A percentile compares a stretch with the other conserved stretches of the same genome.
phyloP scores from a whole-genome alignment of 1,140 invertebrate genomes.

The Drosophila neocordata region DNA sequence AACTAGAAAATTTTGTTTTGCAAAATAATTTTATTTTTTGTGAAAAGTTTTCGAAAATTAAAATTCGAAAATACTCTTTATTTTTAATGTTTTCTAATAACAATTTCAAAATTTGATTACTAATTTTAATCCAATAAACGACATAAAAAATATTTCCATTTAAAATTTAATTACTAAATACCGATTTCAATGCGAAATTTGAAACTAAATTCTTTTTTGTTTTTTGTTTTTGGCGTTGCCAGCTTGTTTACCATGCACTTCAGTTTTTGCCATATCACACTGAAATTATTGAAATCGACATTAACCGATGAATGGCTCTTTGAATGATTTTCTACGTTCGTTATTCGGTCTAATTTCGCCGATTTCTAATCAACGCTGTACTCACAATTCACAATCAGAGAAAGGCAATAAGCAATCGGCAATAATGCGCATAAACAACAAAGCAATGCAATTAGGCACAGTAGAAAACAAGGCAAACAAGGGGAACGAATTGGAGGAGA shows the following conservation, averaged over 20 bases:
- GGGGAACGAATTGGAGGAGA: neutral
- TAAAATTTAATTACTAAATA: neutral
- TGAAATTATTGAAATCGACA: conserved; percentile 2
- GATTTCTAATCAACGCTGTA: conserved; percentile 35
- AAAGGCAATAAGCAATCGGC: conserved; percentile 46
- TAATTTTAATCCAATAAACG: neutral
- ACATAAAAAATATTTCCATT: neutral
- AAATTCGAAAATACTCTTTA: no score
- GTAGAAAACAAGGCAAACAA: conserved; percentile 14
- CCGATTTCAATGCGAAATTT: neutral
- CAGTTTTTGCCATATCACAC: neutral
- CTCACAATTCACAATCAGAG: conserved; percentile 31
- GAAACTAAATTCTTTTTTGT: no score
- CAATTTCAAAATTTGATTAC: no score
- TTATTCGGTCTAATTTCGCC: conserved; percentile 19
- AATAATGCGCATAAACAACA: conserved; percentile 53
- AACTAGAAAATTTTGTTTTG: no score
- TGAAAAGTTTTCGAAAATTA: no score
- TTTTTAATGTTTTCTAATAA: no score
- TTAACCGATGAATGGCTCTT: neutral
- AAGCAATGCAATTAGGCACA: conserved; percentile 54
- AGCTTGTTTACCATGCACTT: neutral
- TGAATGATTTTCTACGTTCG: no score
- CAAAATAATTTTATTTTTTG: no score
- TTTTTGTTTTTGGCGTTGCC: neutral